Evolutionary conservation across 1,140 invertebrate genomes (phyloP), one percentile per base, ranked within the genome.

Genomic region (Anagrus nilaparvatae): DNA sequence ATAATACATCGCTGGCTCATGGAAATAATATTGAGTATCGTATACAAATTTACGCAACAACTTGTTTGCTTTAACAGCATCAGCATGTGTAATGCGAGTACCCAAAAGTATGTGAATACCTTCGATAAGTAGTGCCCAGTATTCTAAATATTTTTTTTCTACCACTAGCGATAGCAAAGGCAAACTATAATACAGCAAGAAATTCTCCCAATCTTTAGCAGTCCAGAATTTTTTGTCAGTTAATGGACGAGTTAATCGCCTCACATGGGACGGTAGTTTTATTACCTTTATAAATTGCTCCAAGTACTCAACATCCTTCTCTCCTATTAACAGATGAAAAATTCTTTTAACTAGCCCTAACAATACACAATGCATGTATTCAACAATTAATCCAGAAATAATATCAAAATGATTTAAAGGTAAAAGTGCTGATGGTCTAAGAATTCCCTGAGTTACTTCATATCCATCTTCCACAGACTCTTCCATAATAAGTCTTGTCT

Each of bases 151-250:
- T 12, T 31, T 16, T 12, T 6, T 5, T 6, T n/a, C n/a, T 31
- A 31, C 6, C 13, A 16, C 29, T 5, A 5, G 13, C 12, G 17
- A 5, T 6, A 31, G 5, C 12, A 31, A 12, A 6, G 29, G 29
- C 5, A 31, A 14, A 16, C 29, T 31, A 12, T 3, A 35, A 35
- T 20, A 35, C 4, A 35, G 19, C 4, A 35, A 9, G 5, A 9
- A 35, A 20, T 35, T 35, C 21, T 35, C 33, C 33, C 33, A 35
- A 20, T 35, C 33, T 20, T 20, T 35, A 2, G 18, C 33, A 20
- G 18, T 35, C 33, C 33, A 35, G 21, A 35, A 35, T 4, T 17
- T 20, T n/a, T n/a, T n/a, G 5, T 37, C 35, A 7, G 14, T 24
- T 3, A 37, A 23, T n/a, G 35, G 16, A 3, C 20, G 18, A 10